Base-by-base conservation (phyloP, 35 echinoderm and acorn worm genomes). In the Stichopus chloronotus region DNA sequence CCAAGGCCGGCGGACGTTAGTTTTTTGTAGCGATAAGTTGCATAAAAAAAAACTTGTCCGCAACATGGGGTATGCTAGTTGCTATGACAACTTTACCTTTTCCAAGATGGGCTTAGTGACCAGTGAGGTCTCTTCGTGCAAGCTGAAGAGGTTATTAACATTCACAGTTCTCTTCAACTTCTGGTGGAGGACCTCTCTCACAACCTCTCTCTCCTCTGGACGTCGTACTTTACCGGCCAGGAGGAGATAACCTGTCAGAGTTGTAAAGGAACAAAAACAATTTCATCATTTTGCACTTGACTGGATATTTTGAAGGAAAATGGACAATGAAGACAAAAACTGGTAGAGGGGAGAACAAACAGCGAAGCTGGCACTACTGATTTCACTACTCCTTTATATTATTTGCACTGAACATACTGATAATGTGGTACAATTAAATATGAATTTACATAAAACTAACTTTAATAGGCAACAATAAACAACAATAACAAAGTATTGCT, bases 221-320 rank as follows among this genome's bases (percentile, higher is more conserved):
- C 93, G 85, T 20, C 97, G 91, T 5, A 98, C 97, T 30, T 94
- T 88, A 6, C 97, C 97, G 82, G 97, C 97, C 13, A 98, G 91
- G 20, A 98, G 72, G 25, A 98, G 92, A 78, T 88, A 98, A 25
- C 97, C 97, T 98, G 56, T 8, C 22, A 24, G 20, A 7, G 3
- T 43, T 43, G 3, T 43, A 3, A 1, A 24, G n/a, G 1, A 85
- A 85, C 57, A 11, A 81, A 85, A 58, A 85, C 5, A 56, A 85
- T 14, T 56, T 56, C 8, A 12, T 9, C 19, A 43, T 3, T 43
- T 43, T 43, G 30, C 30, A 43, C 69, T 16, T 13, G 22, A 16
- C 69, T 72, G 22, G 13, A 72, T 72, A 21, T 16, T 72, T 72
- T 13, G 4, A 16, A 72, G 69, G 69, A 16, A 72, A 13, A 16